Evolutionary conservation across 2,797 vertebrate genomes (phyloP), one percentile per base, ranked within the genome.

Genomic region (Botia almorhae): DNA sequence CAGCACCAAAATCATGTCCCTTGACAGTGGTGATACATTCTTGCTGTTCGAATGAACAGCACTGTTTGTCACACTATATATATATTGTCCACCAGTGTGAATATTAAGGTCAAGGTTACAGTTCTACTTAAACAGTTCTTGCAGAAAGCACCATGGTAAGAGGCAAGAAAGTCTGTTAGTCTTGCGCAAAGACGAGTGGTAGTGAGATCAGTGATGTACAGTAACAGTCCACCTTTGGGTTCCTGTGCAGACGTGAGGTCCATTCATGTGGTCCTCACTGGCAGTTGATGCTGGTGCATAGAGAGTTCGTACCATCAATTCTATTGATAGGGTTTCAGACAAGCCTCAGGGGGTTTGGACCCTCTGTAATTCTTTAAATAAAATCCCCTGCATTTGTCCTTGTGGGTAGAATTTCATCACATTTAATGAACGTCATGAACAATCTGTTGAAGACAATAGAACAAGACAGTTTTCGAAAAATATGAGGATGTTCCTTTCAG

Each of bases 211-310:
- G 60, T 69, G 58, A 26, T 70, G n/a, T 46, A 56, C 33, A 65
- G 63, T n/a, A 63, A 51, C 69, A 70, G 63, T 83, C 53, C 73
- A 56, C 63, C 50, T 81, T 82, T 80, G 73, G 74, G 78, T 39
- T 14, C 76, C 65, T 50, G 55, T 74, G 36, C 36, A 53, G 50
- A 69, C 43, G 36, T 64, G 63, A 64, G 74, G 29, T 60, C 67
- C 23, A 21, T 63, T 16, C 33, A 63, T 26, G 19, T 46, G 69
- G 72, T 36, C 56, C 74, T 63, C 48, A 36, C 51, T 68, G 82
- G 77, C 73, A 82, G 76, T 86, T 56, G 33, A 63, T 70, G 82
- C 82, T 84, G 85, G 82, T 86, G 82, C 81, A 80, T 77, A 80
- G 39, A 71, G 21, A 78, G 69, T 53, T 50, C 53, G 67, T 21